Evolutionary conservation across 2,113 vertebrate species (phyloP), one percentile per base, ranked within the genome.

Genomic region (Sorex araneus): DNA sequence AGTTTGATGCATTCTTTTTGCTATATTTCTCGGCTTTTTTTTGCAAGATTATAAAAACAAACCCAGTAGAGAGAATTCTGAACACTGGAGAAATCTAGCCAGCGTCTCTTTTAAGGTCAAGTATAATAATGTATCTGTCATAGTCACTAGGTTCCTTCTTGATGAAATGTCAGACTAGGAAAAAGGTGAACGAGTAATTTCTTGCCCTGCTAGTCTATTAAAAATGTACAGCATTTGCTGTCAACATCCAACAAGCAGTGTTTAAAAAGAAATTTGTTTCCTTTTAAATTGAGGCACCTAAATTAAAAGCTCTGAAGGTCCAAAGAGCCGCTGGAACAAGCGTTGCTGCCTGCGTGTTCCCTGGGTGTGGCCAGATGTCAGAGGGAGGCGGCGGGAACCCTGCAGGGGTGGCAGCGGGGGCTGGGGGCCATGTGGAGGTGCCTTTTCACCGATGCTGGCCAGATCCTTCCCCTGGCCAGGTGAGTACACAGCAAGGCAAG

Each of bases 111-210:
- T 92, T 30, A 88, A 95, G 88, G 12, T 83, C 78, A 94, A 74
- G 76, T 63, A 77, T 78, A 66, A 73, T 64, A 91, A 54, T 67
- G 54, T 90, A 57, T 79, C 70, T 94, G 90, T 83, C 18, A 70
- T 73, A 81, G 43, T 30, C 70, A 94, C 89, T 76, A 32, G 94
- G 91, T 96, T 94, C 70, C 90, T 63, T 71, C 93, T 87, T 89
- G 84, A 91, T 90, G 89, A 95, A 95, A 94, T 79, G 63, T 90
- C 74, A 78, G 81, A 89, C 91, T 45, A 83, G 81, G 75, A 93
- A 94, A 75, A 34, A 40, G 60, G 81, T 25, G 28, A 92, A 94
- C 30, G 43, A 81, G 28, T 67, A 54, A 91, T 94, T 94, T 94
- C 74, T 91, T 66, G 74, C 30, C 7, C 19, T 43, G 57, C 60